A percentile compares a stretch with the other conserved stretches of the same genome.
These are phyloP conservation scores for Smithornis capensis DNA, from an alignment of 2,113 vertebrate genomes.

Conservation along the genomic window DNA sequence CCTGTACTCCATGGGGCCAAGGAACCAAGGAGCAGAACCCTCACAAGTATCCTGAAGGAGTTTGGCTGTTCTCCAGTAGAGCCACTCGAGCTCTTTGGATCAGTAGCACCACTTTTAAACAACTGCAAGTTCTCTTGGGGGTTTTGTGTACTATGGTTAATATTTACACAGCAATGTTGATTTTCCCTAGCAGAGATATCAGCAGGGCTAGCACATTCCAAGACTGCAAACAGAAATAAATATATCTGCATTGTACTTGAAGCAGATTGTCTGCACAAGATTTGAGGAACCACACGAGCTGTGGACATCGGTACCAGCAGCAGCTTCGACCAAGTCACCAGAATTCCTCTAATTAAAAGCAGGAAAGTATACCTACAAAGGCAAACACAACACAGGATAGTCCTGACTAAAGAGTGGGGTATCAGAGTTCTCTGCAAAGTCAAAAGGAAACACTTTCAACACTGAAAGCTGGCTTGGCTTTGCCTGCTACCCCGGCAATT, in stretches of 20 bases:
- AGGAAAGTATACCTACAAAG: background rate
- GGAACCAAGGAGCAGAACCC: background rate
- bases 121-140: background rate
- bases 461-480: background rate
- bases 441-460: background rate
- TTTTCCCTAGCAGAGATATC: background rate
- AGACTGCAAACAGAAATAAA: background rate
- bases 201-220: background rate
- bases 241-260: background rate
- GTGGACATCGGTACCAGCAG: background rate
- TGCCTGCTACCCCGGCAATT: background rate
- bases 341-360: background rate
- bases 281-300: background rate
- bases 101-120: background rate
- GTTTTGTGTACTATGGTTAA: background rate
- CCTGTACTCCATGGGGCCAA: rapidly evolving
- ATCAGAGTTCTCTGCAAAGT: background rate
- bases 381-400: background rate
- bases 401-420: background rate
- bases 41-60: background rate
- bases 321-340: background rate
- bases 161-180: background rate
- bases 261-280: rapidly evolving
- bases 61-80: background rate
- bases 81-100: background rate